Base-by-base conservation (phyloP, 1,140 invertebrate species). In the Pseudomyrmex cubaensis region DNA sequence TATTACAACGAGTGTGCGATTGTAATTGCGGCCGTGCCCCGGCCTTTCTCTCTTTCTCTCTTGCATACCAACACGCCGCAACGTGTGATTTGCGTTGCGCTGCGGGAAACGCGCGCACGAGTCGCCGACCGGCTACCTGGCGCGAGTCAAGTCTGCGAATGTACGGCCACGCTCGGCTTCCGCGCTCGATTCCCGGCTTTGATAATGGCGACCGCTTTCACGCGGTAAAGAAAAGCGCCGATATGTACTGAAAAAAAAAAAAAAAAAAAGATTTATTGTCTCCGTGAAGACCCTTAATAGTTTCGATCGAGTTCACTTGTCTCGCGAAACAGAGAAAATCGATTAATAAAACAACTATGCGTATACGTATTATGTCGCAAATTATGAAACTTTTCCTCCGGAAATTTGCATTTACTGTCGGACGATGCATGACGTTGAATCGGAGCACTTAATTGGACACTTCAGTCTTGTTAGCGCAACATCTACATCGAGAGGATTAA, bases 11-110 rank as follows among this genome's bases (percentile, higher is more conserved):
- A 72, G 72, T 67, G 73, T 73, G 78, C 62, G 83, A 73, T 87
- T 87, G 84, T 88, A 88, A 88, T 88, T 88, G 87, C 83, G 44
- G 77, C 61, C 73, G 57, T 35, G 75, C 17, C 10, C 73, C 62
- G 35, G 61, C 59, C 25, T 22, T 70, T 57, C 48, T 61, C 22
- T 3, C 62, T 15, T 61, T 74, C 57, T 72, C 20, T 74, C 69
- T n/a, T 56, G 66, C 78, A 74, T 82, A 54, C 59, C 78, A 70
- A 44, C 57, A 59, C 25, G 76, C 67, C 9, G 35, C 35, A 83
- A 87, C 85, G 87, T 88, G 78, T 88, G 87, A 88, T 88, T 88
- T 88, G 83, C 75, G 82, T 82, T 57, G 57, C 76, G 76, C 70
- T 73, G 64, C 25, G 15, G 52, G 50, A 74, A 74, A 77, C 82